Percentiles rank a stretch among this genome's conserved stretches.
phyloP scores from a whole-genome alignment of 2,888 invertebrate species.

The Colostygia pectinataria region DNA sequence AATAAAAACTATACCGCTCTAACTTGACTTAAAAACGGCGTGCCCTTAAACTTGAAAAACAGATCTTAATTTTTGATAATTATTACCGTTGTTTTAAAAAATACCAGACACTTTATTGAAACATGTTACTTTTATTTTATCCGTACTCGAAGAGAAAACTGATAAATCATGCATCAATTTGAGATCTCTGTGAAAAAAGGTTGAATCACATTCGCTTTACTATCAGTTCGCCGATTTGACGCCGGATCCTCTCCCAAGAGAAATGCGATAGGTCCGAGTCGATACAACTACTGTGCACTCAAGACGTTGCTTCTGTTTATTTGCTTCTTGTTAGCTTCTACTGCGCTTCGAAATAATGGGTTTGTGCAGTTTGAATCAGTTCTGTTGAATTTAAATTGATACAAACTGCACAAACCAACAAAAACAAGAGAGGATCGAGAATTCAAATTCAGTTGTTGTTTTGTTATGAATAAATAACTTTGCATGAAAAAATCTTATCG shows the following conservation, averaged over 20 bases:
- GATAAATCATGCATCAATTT: conserved; percentile 17
- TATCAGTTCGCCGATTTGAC: conserved; percentile 8
- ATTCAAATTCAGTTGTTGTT: too few relatives aligned
- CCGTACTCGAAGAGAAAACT: not conserved
- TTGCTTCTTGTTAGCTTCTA: conserved; percentile 20
- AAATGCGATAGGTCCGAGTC: conserved; percentile 20
- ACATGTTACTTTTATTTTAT: too few relatives aligned
- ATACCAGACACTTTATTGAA: too few relatives aligned
- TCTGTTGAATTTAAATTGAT: not conserved
- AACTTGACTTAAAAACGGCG: too few relatives aligned
- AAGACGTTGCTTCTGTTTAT: conserved; percentile 12
- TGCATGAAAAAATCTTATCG: too few relatives aligned
- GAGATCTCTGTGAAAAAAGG: conserved; percentile 10
- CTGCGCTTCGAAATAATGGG: conserved; percentile 14
- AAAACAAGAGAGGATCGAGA: not conserved
- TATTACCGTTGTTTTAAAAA: too few relatives aligned
- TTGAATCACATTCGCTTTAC: conserved; percentile 18
- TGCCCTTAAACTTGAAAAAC: too few relatives aligned
- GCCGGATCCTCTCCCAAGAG: conserved; percentile 20
- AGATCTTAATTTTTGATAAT: too few relatives aligned
- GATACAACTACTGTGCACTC: conserved; percentile 17
- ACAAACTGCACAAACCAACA: not conserved
- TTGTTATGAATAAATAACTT: too few relatives aligned
- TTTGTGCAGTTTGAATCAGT: conserved; percentile 6
- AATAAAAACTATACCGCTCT: too few relatives aligned